These are phyloP conservation scores for Heliconius nattereri DNA, from an alignment of 1,140 invertebrate genomes.

Conservation along the genomic window DNA sequence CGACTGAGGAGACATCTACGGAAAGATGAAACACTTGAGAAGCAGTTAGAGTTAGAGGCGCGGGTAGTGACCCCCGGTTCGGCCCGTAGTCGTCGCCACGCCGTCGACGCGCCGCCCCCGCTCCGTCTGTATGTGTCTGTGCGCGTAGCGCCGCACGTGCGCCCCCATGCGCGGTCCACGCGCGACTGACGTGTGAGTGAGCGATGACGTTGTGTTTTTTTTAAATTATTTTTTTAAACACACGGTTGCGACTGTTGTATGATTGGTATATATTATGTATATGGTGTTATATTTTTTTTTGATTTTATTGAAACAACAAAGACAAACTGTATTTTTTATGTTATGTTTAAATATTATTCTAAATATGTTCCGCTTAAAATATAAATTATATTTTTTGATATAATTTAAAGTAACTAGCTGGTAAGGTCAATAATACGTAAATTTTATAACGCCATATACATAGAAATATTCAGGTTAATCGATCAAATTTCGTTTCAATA, in stretches of 20 bases:
- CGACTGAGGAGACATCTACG: conserved; percentile 56
- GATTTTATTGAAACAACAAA: neutral
- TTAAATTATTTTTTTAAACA: neutral
- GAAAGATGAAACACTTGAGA: conserved; percentile 48
- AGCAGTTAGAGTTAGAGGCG: conserved; percentile 69
- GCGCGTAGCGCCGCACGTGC: conserved; percentile 49
- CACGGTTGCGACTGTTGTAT: neutral
- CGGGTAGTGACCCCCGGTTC: conserved; percentile 53
- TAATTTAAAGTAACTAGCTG: neutral
- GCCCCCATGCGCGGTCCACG: neutral
- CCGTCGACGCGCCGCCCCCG: conserved; percentile 53
- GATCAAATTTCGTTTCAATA: conserved; percentile 1
- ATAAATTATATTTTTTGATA: neutral
- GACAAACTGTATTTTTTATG: too few relatives aligned
- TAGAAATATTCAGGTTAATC: neutral
- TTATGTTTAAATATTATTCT: too few relatives aligned
- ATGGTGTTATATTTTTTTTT: neutral
- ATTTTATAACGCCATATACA: neutral
- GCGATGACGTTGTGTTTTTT: neutral
- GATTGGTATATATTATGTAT: neutral
- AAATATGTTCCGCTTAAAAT: neutral
- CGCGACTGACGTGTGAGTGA: conserved; percentile 39
- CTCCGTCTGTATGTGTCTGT: conserved; percentile 68
- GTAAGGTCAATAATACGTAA: neutral
- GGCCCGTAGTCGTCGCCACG: conserved; percentile 34